Evolutionary conservation across 2,888 invertebrate genomes (phyloP).

Genomic region (Polydrusus tereticollis): DNA sequence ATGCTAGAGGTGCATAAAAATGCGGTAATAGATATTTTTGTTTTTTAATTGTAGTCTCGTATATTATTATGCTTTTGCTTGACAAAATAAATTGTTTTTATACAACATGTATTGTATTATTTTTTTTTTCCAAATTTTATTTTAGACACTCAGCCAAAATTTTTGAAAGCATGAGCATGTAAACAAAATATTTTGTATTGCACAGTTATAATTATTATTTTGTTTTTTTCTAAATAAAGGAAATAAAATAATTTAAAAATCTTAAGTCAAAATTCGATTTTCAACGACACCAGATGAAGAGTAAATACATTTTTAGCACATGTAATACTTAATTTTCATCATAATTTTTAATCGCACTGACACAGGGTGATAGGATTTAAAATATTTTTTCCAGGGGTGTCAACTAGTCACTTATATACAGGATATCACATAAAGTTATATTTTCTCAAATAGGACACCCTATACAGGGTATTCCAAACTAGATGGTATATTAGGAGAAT

Average conservation of each 20-base stretch:
- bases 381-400: too few relatives aligned
- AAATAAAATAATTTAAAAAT: neutral
- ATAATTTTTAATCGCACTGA: too few relatives aligned
- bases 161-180: slow-evolving; percentile 39
- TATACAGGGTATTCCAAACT: too few relatives aligned
- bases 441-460: too few relatives aligned
- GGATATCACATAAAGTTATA: too few relatives aligned
- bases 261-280: neutral
- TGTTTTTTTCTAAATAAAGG: slow-evolving; percentile 8
- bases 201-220: slow-evolving; percentile 25
- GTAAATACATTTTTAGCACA: too few relatives aligned
- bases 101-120: slow-evolving; percentile 9
- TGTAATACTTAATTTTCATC: too few relatives aligned
- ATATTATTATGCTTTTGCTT: slow-evolving; percentile 46
- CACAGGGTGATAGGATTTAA: too few relatives aligned
- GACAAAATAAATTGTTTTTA: slow-evolving; percentile 26
- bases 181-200: slow-evolving; percentile 20
- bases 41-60: slow-evolving; percentile 47
- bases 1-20: slow-evolving; percentile 63
- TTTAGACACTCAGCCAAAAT: slow-evolving; percentile 27
- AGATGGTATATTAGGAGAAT: too few relatives aligned
- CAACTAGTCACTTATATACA: too few relatives aligned
- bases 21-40: slow-evolving; percentile 44
- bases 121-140: slow-evolving; percentile 8
- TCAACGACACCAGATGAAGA: too few relatives aligned